These are phyloP conservation scores for Hypotaenidia philippensis DNA, from an alignment of 2,797 vertebrate genomes.

Conservation along the genomic window DNA sequence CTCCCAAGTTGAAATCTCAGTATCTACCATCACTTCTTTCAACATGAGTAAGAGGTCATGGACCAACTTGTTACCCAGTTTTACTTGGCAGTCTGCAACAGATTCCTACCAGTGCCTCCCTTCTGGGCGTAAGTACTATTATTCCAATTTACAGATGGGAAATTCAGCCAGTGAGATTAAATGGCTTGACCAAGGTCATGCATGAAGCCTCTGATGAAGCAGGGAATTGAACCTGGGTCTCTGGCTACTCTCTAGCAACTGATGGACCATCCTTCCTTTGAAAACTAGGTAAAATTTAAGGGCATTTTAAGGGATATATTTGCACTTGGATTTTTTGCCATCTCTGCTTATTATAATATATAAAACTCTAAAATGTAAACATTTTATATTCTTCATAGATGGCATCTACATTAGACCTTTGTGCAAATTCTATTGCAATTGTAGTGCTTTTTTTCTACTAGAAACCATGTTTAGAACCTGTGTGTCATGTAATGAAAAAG, in stretches of 20 bases:
- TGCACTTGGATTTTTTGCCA: background rate
- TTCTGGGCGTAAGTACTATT: slow-evolving; percentile 43
- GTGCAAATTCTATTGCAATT: background rate
- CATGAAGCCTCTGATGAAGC: slow-evolving; percentile 43
- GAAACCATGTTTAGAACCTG: background rate
- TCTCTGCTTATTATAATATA: background rate
- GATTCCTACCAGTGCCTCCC: background rate
- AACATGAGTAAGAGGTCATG: background rate
- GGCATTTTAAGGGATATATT: slow-evolving; percentile 26
- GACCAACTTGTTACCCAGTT: background rate
- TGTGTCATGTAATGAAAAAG: background rate
- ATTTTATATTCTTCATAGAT: background rate
- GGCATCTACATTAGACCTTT: background rate
- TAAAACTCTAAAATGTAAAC: background rate
- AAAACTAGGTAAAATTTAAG: slow-evolving; percentile 50
- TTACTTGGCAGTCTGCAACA: background rate
- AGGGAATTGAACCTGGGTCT: slow-evolving; percentile 43
- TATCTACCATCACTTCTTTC: background rate
- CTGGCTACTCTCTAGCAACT: slow-evolving; percentile 30
- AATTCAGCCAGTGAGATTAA: slow-evolving; percentile 34
- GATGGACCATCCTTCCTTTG: slow-evolving; percentile 42
- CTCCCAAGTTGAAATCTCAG: background rate
- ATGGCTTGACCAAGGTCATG: slow-evolving; percentile 14
- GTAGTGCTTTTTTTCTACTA: background rate
- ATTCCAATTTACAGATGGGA: slow-evolving; percentile 47